phyloP scores from a whole-genome alignment of 2,797 vertebrate genomes.

The Eptatretus atami region DNA sequence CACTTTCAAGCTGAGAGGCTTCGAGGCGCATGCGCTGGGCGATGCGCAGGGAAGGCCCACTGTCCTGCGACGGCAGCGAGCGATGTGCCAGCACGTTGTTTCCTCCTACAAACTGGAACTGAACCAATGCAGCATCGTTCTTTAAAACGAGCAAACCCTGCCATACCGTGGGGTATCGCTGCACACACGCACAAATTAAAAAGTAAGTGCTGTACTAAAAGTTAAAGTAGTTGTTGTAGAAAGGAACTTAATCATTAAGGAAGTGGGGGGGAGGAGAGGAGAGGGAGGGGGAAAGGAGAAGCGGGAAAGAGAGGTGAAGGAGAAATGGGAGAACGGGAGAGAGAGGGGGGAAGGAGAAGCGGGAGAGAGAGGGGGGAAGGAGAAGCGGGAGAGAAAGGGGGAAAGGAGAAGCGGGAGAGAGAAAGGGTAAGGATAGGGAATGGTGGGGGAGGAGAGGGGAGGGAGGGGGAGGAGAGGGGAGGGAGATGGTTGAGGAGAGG shows the following conservation, averaged over 20 bases:
- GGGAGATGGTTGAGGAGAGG: neutral
- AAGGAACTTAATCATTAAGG: no score
- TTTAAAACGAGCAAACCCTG: slow-evolving; percentile 84
- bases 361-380: neutral
- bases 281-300: neutral
- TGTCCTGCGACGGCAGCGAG: slow-evolving; percentile 61
- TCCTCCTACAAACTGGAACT: slow-evolving; percentile 87
- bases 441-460: neutral
- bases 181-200: slow-evolving; percentile 4
- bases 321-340: neutral
- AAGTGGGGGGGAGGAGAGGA: neutral
- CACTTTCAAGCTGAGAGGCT: slow-evolving; percentile 63
- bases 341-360: neutral
- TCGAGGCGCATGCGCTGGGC: slow-evolving; percentile 94
- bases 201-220: no score
- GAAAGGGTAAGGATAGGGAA: neutral
- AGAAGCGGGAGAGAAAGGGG: slow-evolving; percentile 6
- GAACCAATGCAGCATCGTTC: slow-evolving; percentile 81
- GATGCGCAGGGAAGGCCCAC: slow-evolving; percentile 56
- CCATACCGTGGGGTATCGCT: slow-evolving; percentile 99
- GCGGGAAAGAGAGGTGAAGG: no score
- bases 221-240: no score
- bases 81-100: slow-evolving; percentile 72
- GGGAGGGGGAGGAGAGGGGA: neutral
- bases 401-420: neutral